Evolutionary conservation across 2,113 vertebrate genomes (phyloP), one percentile per base, ranked within the genome.

Genomic region (Tychaedon coryphoeus): DNA sequence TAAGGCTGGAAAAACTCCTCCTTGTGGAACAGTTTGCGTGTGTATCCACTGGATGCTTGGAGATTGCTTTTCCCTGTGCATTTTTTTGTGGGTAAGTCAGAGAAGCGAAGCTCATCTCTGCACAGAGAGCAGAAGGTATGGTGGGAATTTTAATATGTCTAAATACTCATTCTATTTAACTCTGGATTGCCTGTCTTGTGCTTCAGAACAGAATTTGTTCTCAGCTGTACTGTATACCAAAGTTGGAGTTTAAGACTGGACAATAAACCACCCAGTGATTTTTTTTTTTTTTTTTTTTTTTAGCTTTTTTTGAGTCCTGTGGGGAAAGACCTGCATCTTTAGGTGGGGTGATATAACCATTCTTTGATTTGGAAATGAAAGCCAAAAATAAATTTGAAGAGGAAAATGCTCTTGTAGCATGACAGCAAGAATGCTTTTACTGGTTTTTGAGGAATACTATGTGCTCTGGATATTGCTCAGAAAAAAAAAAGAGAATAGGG

Each of bases 1-100:
- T 62, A 62, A 66, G 24, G 47, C 60, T 94, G 71, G 47, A 47
- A 92, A 88, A 96, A 71, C n/a, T 82, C 77, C 83, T 95, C 65
- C 47, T 54, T 31, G 58, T 65, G 58, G 56, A 86, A 23, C 34
- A 25, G 24, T 79, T 53, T 43, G 18, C 13, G 5, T 58, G 19
- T 40, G 20, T 38, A 29, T 81, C 53, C 23, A 0, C n/a, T 69
- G 77, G 42, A 26, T 84, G 80, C 70, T 54, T 83, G 57, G 70
- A 56, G 75, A n/a, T 71, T 14, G 82, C 38, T 82, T 90, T 88
- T 47, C 62, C 16, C 71, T 10, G 19, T 36, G 9, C 0, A 2
- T 56, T 82, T 87, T 87, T 61, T 51, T n/a, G 40, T 42, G 82
- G 40, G 5, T 72, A 88, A 88, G 71, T 77, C 31, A 19, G 62